phyloP scores from a whole-genome alignment of 2,797 vertebrate genomes.

The Prionace glauca region DNA sequence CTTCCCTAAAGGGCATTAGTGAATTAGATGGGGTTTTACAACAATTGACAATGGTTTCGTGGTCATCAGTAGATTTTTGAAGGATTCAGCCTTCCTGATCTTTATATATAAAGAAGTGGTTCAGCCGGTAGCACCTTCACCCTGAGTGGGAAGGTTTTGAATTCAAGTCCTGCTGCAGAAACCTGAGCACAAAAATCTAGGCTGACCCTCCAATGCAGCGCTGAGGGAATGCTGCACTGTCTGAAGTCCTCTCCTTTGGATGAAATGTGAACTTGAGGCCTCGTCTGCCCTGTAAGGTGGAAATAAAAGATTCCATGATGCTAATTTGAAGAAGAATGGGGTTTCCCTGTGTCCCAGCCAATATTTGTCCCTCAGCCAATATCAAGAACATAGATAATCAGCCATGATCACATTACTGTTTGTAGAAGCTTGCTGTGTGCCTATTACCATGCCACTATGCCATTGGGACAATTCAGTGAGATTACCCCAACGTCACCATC shows the following conservation, averaged over 20 bases:
- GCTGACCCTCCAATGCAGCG: neutral
- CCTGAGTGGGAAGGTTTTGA: neutral
- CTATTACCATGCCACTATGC: neutral
- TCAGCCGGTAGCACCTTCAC: neutral
- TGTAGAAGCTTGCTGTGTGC: neutral
- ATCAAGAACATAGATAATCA: neutral
- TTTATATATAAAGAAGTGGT: neutral
- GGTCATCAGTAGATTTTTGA: no score
- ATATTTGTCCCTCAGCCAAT: neutral
- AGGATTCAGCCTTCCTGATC: neutral
- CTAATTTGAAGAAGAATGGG: neutral
- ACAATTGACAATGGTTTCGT: no score
- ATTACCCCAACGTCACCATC: neutral
- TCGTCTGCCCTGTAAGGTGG: neutral
- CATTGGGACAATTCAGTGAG: neutral
- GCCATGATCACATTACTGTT: neutral
- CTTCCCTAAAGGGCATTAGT: no score
- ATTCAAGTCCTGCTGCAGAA: neutral
- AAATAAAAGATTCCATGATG: neutral
- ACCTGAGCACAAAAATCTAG: neutral
- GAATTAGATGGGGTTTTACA: no score
- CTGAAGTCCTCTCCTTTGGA: neutral
- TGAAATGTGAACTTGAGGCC: neutral
- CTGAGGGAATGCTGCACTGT: neutral
- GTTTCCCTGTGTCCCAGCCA: neutral